A percentile compares a stretch with the other conserved stretches of the same genome.
These are phyloP conservation scores for Sebastes nivosus DNA, from an alignment of 2,797 vertebrate genomes.

Conservation along the genomic window DNA sequence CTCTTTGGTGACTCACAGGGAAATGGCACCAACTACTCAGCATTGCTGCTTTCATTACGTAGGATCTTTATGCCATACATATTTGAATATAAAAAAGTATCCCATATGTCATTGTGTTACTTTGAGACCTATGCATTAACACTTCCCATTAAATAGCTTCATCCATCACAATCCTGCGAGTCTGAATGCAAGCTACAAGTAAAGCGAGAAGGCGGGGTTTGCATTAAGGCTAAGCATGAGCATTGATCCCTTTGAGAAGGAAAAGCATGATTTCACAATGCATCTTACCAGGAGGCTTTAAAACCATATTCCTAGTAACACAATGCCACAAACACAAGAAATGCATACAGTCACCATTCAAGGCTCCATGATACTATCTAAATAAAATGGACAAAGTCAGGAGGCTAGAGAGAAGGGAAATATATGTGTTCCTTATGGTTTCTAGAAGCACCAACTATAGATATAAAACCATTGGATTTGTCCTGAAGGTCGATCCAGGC, in stretches of 20 bases:
- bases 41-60: neutral
- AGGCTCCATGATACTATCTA: neutral
- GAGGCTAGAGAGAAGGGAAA: neutral
- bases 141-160: conserved; percentile 6
- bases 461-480: neutral
- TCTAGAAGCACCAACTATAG: neutral
- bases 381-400: neutral
- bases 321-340: neutral
- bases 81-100: neutral
- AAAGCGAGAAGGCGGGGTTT: conserved; percentile 6
- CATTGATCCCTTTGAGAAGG: conserved; percentile 41
- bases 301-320: neutral
- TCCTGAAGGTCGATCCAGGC: neutral
- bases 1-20: neutral
- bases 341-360: neutral
- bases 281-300: conserved; percentile 8
- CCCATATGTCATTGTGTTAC: neutral
- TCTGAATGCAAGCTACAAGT: neutral
- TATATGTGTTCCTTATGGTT: neutral
- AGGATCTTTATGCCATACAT: neutral
- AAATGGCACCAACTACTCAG: neutral
- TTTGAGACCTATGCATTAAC: neutral
- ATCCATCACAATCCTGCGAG: conserved; percentile 10
- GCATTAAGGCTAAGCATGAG: conserved; percentile 39
- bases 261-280: conserved; percentile 25